phyloP scores from a whole-genome alignment of 1,140 invertebrate genomes.

The Mycetomoellerius zeteki region DNA sequence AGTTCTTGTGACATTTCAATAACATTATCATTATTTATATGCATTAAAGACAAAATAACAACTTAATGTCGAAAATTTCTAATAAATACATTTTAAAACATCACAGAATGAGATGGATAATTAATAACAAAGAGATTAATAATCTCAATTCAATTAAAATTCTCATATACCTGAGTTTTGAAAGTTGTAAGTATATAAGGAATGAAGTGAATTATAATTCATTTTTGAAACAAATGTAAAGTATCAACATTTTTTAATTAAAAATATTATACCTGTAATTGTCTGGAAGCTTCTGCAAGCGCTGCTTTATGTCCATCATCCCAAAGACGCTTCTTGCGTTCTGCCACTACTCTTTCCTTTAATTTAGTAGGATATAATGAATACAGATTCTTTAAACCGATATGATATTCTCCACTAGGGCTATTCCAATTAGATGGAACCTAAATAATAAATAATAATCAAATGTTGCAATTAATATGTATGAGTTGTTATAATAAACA shows the following conservation, averaged over 20 bases:
- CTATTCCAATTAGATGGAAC: slow-evolving; percentile 95
- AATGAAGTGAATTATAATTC: background rate
- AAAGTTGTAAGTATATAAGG: background rate
- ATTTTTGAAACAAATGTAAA: background rate
- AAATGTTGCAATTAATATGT: background rate
- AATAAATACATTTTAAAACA: background rate
- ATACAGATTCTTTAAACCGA: slow-evolving; percentile 95
- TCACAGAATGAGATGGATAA: background rate
- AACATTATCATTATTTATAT: slow-evolving; percentile 6
- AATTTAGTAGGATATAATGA: slow-evolving; percentile 95
- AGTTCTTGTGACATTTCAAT: background rate
- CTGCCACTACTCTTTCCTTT: slow-evolving; percentile 93
- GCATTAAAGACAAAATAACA: background rate
- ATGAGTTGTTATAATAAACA: background rate
- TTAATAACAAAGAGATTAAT: background rate
- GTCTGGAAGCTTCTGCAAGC: slow-evolving; percentile 92
- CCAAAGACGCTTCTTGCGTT: slow-evolving; percentile 95
- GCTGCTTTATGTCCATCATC: slow-evolving; percentile 93
- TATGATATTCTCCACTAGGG: slow-evolving; percentile 93
- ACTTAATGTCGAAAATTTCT: slow-evolving; percentile 11
- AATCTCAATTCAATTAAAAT: background rate
- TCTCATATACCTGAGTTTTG: background rate
- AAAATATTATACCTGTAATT: slow-evolving; percentile 88
- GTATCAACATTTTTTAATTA: background rate
- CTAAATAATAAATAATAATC: slow-evolving; percentile 85